Percentiles rank a stretch among this genome's conserved stretches.
phyloP scores from a whole-genome alignment of 2,888 invertebrate species.

The Andricus quercusramuli region DNA sequence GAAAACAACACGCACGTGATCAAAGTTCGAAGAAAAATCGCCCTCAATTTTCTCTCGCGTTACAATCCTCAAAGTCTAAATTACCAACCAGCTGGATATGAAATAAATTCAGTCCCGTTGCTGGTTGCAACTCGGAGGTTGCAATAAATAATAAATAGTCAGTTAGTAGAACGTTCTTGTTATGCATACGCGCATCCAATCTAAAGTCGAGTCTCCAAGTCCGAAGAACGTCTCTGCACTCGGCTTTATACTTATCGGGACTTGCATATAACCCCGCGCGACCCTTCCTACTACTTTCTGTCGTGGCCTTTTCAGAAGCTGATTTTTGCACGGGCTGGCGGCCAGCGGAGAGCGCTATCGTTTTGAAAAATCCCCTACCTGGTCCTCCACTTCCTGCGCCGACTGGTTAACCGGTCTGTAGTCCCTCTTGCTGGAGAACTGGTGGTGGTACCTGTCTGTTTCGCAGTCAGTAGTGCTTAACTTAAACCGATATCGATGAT shows the following conservation, averaged over 20 bases:
- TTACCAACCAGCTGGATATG: background rate
- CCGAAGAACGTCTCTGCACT: conserved; percentile 55
- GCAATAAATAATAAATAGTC: conserved; percentile 5
- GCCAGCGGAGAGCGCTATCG: conserved; percentile 16
- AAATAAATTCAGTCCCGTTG: background rate
- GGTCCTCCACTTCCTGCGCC: conserved; percentile 38
- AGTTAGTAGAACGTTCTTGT: background rate
- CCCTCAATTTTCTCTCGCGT: background rate
- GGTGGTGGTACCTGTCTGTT: conserved; percentile 8
- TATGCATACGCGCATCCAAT: conserved; percentile 32
- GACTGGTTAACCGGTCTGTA: conserved; percentile 34
- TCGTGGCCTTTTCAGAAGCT: conserved; percentile 42
- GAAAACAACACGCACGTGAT: background rate
- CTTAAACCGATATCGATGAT: background rate
- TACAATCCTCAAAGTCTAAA: background rate
- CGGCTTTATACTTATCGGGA: conserved; percentile 58
- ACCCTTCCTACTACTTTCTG: conserved; percentile 55
- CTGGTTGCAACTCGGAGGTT: background rate
- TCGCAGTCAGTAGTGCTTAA: background rate
- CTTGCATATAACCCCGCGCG: conserved; percentile 55
- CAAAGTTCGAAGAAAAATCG: background rate
- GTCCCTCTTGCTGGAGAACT: conserved; percentile 15
- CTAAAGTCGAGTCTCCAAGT: conserved; percentile 40
- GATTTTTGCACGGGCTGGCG: conserved; percentile 38
- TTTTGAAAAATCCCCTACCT: conserved; percentile 31